Evolutionary conservation across 1,140 invertebrate species (phyloP), one percentile per base, ranked within the genome.

Genomic region (Dreissena rostriformis): DNA sequence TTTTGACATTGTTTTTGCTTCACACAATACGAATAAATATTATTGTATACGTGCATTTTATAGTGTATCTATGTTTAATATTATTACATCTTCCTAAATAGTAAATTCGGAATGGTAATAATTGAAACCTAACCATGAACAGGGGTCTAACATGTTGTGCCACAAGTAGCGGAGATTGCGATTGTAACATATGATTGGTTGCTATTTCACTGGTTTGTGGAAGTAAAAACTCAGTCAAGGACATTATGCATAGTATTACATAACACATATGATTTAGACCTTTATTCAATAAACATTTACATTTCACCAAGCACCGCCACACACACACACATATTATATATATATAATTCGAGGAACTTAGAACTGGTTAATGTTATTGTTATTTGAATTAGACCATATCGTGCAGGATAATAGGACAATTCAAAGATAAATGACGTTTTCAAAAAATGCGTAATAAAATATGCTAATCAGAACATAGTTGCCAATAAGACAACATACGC

Each of bases 211-310:
- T n/a, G n/a, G n/a, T n/a, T n/a, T n/a, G n/a, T n/a, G n/a, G n/a
- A n/a, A n/a, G n/a, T n/a, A n/a, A n/a, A 39, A 26, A 55, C n/a
- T 63, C 12, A 49, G n/a, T 65, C n/a, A 86, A 55, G 63, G 11
- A 51, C 66, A 77, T 26, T 77, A 52, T 73, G 28, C 49, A 49
- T 22, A n/a, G 52, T 51, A 75, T 55, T 52, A 82, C 57, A n/a
- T 52, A 53, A 11, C 24, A 49, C 14, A 75, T 7, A 61, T 28
- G 29, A 14, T 53, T 7, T 24, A 61, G 28, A n/a, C 0, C 1
- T n/a, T 49, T 11, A 8, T n/a, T 0, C 15, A n/a, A 29, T 2
- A 6, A 28, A 8, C 39, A 39, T 39, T 39, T 5, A 39, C 39
- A 39, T 39, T 39, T 39, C 39, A 39, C 2, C 39, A 39, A 39